These are phyloP conservation scores for Panonychus citri DNA, from an alignment of 1,140 invertebrate genomes.

Conservation along the genomic window DNA sequence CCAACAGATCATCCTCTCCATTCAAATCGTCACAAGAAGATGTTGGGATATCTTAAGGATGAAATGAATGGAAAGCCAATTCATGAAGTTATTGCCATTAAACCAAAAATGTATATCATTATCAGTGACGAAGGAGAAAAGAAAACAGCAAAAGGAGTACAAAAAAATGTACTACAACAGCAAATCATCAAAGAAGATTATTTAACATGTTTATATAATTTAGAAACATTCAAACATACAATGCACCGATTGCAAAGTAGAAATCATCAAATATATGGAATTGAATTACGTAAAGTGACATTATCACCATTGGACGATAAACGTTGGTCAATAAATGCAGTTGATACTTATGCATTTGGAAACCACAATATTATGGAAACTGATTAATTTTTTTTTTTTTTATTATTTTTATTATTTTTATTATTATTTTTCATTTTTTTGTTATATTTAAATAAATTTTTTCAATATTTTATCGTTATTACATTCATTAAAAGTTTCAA, in stretches of 20 bases:
- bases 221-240: no score
- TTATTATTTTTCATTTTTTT: no score
- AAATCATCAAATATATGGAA: no score
- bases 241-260: no score
- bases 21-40: constrained; percentile 24
- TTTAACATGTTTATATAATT: background rate
- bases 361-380: no score
- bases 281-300: no score
- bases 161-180: background rate
- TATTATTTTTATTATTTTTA: no score
- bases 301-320: no score
- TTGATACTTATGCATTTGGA: no score
- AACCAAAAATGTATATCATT: constrained; percentile 18
- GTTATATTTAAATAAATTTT: no score
- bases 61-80: constrained; percentile 23
- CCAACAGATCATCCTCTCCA: constrained; percentile 9
- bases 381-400: no score
- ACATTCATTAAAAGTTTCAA: background rate
- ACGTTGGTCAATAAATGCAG: no score
- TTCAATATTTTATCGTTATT: background rate
- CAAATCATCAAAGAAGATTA: background rate
- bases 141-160: background rate
- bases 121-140: background rate
- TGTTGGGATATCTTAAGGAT: constrained; percentile 28
- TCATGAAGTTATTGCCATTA: constrained; percentile 22